Evolutionary conservation across 2,797 vertebrate species (phyloP), one percentile per base, ranked within the genome.

Genomic region (Aplochiton taeniatus): DNA sequence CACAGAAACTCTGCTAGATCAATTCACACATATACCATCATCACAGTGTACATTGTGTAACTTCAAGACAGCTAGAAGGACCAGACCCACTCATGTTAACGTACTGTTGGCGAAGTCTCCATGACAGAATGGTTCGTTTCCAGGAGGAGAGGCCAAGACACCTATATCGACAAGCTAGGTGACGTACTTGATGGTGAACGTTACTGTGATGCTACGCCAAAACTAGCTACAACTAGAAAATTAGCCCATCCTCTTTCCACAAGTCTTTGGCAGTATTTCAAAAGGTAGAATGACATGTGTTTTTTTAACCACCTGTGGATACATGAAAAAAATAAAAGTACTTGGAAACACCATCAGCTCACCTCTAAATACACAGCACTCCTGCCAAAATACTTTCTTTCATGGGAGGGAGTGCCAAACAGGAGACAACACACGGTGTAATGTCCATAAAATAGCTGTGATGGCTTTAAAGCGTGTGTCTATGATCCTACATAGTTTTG

Each of bases 251-350:
- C 58, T 49, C 57, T 52, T n/a, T 69, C 71, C 8, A 12, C 14
- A 61, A 66, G 70, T 53, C 16, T 20, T 64, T 76, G 73, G 74
- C 76, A 79, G 70, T 58, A 61, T 78, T 71, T 84, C 76, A 75
- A 73, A 50, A 58, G 54, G 52, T 31, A 64, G 77, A 80, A 73
- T 67, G 68, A 71, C 61, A 18, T 58, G 18, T 83, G 77, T 83
- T 86, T 78, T 83, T 87, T 78, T 80, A 82, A 80, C 79, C 84
- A 87, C 85, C 70, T 91, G 87, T 79, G 82, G 67, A 81, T 79
- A 83, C 80, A 83, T 74, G 75, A 72, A 65, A 83, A n/a, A 78
- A 82, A 75, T 63, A 78, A 70, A 74, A 76, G 68, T 54, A 55
- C 73, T 76, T 73, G 75, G 72, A 86, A 73, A 83, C 77, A 77